Base-by-base conservation (phyloP, 23 tunicate genomes). In the Ciona savignyi region DNA sequence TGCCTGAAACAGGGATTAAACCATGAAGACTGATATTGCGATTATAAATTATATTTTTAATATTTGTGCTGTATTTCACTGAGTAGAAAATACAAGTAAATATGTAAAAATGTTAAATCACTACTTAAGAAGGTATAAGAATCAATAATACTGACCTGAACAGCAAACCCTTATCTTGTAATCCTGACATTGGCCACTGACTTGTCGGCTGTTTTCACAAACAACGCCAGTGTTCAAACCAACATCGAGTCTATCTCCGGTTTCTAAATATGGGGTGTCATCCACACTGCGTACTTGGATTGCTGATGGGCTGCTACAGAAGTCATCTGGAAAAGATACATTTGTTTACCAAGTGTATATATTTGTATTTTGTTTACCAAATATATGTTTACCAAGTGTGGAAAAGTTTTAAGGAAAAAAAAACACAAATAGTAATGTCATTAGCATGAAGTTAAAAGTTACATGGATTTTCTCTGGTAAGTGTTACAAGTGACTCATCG, bases 101-200 rank as follows among this genome's bases (percentile, higher is more conserved):
- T n/a, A n/a, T n/a, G n/a, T n/a, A n/a, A n/a, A n/a, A n/a, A n/a
- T n/a, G n/a, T n/a, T n/a, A n/a, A n/a, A n/a, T n/a, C n/a, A n/a
- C n/a, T n/a, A n/a, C n/a, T n/a, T n/a, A n/a, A n/a, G n/a, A n/a
- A n/a, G n/a, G n/a, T n/a, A n/a, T n/a, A n/a, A n/a, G n/a, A n/a
- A n/a, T n/a, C n/a, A n/a, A n/a, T n/a, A n/a, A n/a, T 9, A 65
- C 65, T 70, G 51, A 68, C 74, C 62, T 56, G 35, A 32, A 30
- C 84, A 79, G 49, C 84, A 79, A n/a, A 79, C 51, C 30, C 72
- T 60, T 2, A 71, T 62, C 62, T 79, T 63, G 27, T 56, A 79
- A 31, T 79, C 76, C 61, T 48, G 70, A 31, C 84, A 79, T 3
- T 19, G 24, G 49, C 74, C 74, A 15, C 77, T 49, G 27, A 67